Conservation (phyloP, 2,888 invertebrate genomes). For the Standfussiana lucernea region DNA sequence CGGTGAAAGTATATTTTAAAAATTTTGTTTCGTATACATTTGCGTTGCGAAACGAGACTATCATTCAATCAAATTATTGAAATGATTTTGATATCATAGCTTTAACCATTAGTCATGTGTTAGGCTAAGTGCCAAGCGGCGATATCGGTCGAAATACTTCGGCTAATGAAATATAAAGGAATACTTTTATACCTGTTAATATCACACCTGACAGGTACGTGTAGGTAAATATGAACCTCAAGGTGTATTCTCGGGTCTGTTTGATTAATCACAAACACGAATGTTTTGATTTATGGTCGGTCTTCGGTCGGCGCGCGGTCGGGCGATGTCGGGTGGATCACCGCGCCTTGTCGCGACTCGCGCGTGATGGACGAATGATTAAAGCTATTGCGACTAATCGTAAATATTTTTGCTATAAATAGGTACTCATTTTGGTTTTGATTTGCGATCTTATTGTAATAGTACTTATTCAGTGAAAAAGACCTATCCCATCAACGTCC, state of each 20-base stretch:
- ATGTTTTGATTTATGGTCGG: constrained; percentile 87
- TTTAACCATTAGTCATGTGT: constrained; percentile 55
- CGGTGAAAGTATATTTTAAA: constrained; percentile 34
- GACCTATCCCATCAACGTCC: too few species aligned
- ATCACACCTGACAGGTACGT: constrained; percentile 66
- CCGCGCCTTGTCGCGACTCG: constrained; percentile 52
- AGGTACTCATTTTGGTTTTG: constrained; percentile 4
- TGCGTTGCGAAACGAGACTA: constrained; percentile 44
- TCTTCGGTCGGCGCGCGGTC: constrained; percentile 65
- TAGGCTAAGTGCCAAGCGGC: constrained; percentile 60
- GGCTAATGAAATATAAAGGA: constrained; percentile 66
- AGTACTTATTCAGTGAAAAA: background rate
- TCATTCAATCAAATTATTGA: constrained; percentile 54
- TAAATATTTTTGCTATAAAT: constrained; percentile 42
- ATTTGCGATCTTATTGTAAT: background rate
- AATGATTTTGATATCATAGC: constrained; percentile 54
- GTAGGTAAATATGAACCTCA: constrained; percentile 72
- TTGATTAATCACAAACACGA: constrained; percentile 87
- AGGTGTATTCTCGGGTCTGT: constrained; percentile 73
- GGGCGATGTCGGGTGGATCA: constrained; percentile 49
- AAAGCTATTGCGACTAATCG: constrained; percentile 54
- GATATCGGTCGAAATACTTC: constrained; percentile 57
- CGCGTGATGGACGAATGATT: constrained; percentile 60
- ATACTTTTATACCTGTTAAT: constrained; percentile 68
- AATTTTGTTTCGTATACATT: constrained; percentile 21